Evolutionary conservation across 1,140 invertebrate species (phyloP), one percentile per base, ranked within the genome.

Genomic region (Leptinotarsa texana): DNA sequence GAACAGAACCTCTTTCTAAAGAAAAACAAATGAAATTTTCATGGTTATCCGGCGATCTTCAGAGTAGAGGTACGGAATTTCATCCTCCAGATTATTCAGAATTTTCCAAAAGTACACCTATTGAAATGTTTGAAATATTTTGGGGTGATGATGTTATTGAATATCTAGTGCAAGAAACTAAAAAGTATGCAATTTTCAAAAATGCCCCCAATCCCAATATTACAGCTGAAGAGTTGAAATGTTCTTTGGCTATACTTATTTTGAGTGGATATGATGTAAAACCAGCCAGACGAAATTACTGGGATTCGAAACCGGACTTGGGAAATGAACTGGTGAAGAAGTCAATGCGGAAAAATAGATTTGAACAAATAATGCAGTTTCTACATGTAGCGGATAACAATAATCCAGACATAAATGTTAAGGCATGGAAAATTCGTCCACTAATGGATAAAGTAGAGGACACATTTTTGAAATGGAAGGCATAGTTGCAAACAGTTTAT

Each of bases 401-500:
- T 49, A 27, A 74, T 2, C 62, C 61, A 22, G 48, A 74, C 33
- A 13, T 18, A 27, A 47, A 61, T 63, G 77, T 78, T 63, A 79
- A 79, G 75, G 67, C 27, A 21, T 74, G 65, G 66, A 80, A 79
- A 74, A n/a, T 80, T 13, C 73, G 79, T 15, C 72, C 75, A 57
- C 57, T 79, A 17, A 77, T 78, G 77, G 47, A 75, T 66, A n/a
- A 71, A 65, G 47, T 75, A 47, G 73, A 75, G 57, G 21, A 48
- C 48, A 75, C 73, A 72, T 75, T 72, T 33, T 18, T 71, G 17
- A 18, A 71, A 17, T 65, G 80, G 80, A n/a, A 65, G 75, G 6
- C 79, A 81, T 73, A 75, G 79, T 17, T 76, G 76, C 57, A 80
- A 81, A 63, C 80, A 80, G 69, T 80, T 75, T 33, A 80, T 80